A percentile compares a stretch with the other conserved stretches of the same genome.
These are phyloP conservation scores for Physella acuta DNA, from an alignment of 1,140 invertebrate species.

Conservation along the genomic window DNA sequence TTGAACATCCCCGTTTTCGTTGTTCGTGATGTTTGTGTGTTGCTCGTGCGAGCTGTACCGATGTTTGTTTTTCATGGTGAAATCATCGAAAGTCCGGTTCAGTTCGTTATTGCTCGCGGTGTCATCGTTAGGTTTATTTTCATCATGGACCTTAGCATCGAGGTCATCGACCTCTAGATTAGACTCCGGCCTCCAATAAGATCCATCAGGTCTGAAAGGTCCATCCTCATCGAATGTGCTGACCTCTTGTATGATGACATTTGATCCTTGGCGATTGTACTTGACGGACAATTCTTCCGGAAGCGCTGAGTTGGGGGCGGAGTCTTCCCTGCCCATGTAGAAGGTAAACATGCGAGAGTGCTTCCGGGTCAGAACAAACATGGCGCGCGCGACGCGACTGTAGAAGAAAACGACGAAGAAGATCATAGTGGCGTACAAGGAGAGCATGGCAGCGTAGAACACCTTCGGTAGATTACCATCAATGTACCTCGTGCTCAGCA, in stretches of 20 bases:
- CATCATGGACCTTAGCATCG: not conserved
- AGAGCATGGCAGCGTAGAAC: constrained; percentile 24
- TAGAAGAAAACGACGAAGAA: constrained; percentile 28
- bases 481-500: constrained; percentile 19
- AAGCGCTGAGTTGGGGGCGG: not conserved
- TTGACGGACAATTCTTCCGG: not conserved
- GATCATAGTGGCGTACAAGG: constrained; percentile 21
- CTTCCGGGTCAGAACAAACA: constrained; percentile 9
- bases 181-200: too few relatives aligned
- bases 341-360: constrained; percentile 17
- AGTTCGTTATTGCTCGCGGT: not conserved
- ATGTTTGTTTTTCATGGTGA: not conserved
- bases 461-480: constrained; percentile 13
- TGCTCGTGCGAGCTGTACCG: not conserved
- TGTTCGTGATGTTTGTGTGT: not conserved
- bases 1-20: not conserved
- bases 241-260: not conserved
- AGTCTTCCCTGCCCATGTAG: not conserved
- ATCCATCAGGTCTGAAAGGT: not conserved
- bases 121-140: not conserved
- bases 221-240: not conserved
- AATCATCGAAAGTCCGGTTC: not conserved
- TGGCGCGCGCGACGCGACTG: constrained; percentile 16
- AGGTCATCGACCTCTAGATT: too few relatives aligned
- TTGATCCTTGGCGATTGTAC: not conserved